These are phyloP conservation scores for Phaethornis superciliosus DNA, from an alignment of 2,113 vertebrate species.

Conservation along the genomic window DNA sequence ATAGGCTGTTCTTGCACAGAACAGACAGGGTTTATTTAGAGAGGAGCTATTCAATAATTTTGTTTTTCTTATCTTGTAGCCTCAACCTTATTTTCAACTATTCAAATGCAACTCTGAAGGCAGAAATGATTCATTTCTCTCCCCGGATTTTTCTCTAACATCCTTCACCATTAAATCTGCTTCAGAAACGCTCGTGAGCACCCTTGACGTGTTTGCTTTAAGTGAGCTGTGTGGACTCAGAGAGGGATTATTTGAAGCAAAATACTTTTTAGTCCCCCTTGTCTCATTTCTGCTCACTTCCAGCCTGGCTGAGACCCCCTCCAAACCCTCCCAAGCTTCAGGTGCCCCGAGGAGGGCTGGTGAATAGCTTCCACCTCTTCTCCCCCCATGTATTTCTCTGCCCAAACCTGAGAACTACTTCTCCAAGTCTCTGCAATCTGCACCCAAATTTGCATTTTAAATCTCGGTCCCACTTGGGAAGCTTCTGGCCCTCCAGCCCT, in stretches of 20 bases:
- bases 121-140: slow-evolving; percentile 39
- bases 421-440: not conserved
- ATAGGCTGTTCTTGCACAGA: not conserved
- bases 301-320: not conserved
- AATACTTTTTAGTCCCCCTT: not conserved
- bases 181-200: not conserved
- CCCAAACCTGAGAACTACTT: not conserved
- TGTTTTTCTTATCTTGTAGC: slow-evolving; percentile 11
- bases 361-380: not conserved
- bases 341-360: not conserved
- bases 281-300: not conserved
- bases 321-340: not conserved
- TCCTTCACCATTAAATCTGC: not conserved
- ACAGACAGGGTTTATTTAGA: not conserved
- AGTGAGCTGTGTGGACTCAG: not conserved
- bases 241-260: not conserved
- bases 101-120: not conserved
- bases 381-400: not conserved
- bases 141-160: not conserved
- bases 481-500: not conserved
- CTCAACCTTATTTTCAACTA: slow-evolving; percentile 4
- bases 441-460: not conserved
- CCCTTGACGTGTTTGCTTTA: not conserved
- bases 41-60: not conserved
- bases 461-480: not conserved